Evolutionary conservation across 2,797 vertebrate species (phyloP), one percentile per base, ranked within the genome.

Genomic region (Vultur gryphus): DNA sequence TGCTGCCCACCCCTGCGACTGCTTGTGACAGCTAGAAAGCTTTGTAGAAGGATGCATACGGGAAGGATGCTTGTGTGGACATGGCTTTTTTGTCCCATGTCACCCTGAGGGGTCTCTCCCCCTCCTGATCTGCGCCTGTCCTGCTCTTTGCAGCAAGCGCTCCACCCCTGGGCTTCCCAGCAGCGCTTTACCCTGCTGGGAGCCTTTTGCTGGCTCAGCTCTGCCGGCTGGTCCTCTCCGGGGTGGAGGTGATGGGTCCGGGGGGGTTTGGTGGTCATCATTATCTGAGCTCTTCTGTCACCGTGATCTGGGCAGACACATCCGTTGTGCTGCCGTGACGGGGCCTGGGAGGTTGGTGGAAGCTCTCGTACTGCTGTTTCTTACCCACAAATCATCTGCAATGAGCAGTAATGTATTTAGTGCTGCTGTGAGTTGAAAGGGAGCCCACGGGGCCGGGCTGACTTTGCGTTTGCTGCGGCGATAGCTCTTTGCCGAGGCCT

Each of bases 271-370:
- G 39, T 55, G 65, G 28, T 65, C 7, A 0, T 23, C 25, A 1
- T 29, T 39, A 7, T 43, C 57, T 10, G 21, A 79, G 88, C 61
- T 61, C 26, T 62, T 44, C 83, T 69, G 16, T 64, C 0, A 0
- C 84, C 2, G 0, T 54, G 44, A 29, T 17, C 48, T 29, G 66
- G 39, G 39, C 61, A 90, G 44, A 64, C 48, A 10, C 61, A 70
- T 73, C 44, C 1, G 0, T 39, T 25, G 51, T 2, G 6, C 66
- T 51, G 64, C 86, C 2, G 0, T 41, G 33, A 8, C 0, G 1
- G 31, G 25, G n/a, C 64, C 46, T 61, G 70, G n/a, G 54, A 70
- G 29, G 20, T 25, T 4, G 28, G 33, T 29, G 65, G 81, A 90
- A 70, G 54, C 84, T 90, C 93, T 82, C 0, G 3, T 71, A 5